Conservation (phyloP, 2,797 vertebrate genomes). For the Poecilia gillii region DNA sequence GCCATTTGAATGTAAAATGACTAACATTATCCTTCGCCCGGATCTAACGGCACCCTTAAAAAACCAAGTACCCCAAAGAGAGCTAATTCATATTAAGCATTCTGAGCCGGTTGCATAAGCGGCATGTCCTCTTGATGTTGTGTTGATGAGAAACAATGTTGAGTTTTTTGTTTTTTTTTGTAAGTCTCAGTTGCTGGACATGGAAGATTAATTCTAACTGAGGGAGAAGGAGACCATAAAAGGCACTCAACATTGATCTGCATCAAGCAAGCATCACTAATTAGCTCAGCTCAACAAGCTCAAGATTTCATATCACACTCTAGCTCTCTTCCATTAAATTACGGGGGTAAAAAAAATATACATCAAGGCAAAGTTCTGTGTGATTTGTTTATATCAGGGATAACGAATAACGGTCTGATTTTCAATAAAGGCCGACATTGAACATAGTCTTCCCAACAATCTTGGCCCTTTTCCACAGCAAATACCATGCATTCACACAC, state of each 20-base stretch:
- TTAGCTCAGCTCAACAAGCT: conserved; percentile 1
- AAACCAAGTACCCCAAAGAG: conserved; percentile 3
- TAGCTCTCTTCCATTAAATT: neutral
- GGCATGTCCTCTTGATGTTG: conserved; percentile 14
- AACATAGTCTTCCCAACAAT: conserved; percentile 47
- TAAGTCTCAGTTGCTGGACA: conserved; percentile 28
- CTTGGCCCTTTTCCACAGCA: conserved; percentile 50
- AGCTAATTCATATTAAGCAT: conserved; percentile 12
- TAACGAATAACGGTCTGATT: conserved; percentile 24
- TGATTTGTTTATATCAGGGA: neutral
- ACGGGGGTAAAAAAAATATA: too few species aligned
- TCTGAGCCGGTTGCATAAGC: conserved; percentile 1
- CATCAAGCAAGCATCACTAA: conserved; percentile 2
- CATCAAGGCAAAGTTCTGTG: neutral
- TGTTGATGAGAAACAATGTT: conserved; percentile 24
- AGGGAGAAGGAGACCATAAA: conserved; percentile 4
- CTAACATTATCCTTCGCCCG: neutral
- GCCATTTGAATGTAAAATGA: conserved; percentile 12
- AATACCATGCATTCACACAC: neutral
- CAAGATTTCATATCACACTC: neutral
- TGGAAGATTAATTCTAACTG: conserved; percentile 27
- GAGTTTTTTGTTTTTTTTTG: neutral
- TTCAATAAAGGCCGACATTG: conserved; percentile 70
- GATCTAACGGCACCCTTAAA: neutral
- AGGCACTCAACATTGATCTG: conserved; percentile 36